phyloP scores from a whole-genome alignment of 2,113 vertebrate genomes.

The Mungos mungo region DNA sequence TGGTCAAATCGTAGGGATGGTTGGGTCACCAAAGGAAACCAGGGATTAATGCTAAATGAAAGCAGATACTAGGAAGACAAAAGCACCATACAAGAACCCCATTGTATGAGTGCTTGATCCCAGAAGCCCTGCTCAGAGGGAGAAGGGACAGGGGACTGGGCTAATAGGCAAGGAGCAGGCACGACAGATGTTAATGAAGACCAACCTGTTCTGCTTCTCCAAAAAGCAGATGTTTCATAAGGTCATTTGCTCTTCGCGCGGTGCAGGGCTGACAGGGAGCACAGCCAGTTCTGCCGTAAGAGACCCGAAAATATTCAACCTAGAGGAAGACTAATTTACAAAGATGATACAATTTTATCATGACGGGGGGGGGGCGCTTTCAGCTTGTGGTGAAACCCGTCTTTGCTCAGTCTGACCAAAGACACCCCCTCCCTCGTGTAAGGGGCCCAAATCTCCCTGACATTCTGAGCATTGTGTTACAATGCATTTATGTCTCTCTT shows the following conservation, averaged over 20 bases:
- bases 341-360: neutral
- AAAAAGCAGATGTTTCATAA: neutral
- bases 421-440: neutral
- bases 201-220: constrained; percentile 3
- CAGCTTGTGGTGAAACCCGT: neutral
- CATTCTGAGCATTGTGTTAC: neutral
- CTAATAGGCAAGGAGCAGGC: neutral
- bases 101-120: neutral
- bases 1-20: neutral
- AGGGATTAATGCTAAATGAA: neutral
- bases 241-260: neutral
- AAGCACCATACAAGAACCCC: no score
- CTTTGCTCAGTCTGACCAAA: neutral
- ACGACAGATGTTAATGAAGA: neutral
- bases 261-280: neutral
- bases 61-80: neutral
- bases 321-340: neutral
- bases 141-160: neutral
- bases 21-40: neutral
- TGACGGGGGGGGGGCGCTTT: neutral
- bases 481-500: neutral
- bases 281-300: neutral
- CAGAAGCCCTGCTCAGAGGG: neutral
- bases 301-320: neutral
- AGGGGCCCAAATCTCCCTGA: neutral